These are phyloP conservation scores for Microcebus tavaratra DNA, from an alignment of 2,113 vertebrate species.

Conservation along the genomic window DNA sequence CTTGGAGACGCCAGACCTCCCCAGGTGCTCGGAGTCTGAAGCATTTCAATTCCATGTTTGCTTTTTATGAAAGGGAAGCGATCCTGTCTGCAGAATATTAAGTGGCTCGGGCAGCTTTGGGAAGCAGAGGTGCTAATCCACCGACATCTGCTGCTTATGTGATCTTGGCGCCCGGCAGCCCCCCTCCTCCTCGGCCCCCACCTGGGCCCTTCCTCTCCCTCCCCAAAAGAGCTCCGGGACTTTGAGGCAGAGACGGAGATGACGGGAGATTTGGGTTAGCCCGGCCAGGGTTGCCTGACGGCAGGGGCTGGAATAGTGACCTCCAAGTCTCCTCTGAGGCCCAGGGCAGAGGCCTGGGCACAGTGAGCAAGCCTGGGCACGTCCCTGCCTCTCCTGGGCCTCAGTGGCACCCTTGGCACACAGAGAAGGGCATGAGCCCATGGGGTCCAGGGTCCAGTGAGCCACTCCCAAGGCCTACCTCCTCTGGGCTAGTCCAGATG, in stretches of 20 bases:
- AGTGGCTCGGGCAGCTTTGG: conserved; percentile 48
- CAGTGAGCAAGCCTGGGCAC: neutral
- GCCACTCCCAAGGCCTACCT: rapidly evolving
- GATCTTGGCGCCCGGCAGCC: conserved; percentile 11
- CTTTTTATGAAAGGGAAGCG: conserved; percentile 75
- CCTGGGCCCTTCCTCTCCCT: neutral
- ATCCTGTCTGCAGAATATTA: conserved; percentile 78
- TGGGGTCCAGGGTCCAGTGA: neutral
- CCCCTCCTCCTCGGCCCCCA: neutral
- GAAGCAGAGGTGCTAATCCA: conserved; percentile 62
- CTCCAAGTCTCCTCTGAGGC: neutral
- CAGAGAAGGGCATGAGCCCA: neutral
- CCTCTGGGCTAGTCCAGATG: neutral
- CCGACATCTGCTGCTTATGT: conserved; percentile 68
- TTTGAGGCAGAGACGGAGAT: neutral
- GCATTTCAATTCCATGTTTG: conserved; percentile 80
- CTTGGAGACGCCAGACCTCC: neutral
- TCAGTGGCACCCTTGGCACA: neutral
- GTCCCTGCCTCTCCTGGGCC: neutral
- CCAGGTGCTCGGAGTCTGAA: conserved; percentile 66
- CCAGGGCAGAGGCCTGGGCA: neutral
- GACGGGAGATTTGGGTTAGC: neutral
- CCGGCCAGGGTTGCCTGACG: neutral
- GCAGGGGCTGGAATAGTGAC: neutral
- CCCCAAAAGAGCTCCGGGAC: neutral